Evolutionary conservation across 2,797 vertebrate species (phyloP).

Genomic region (Macropus fuliginosus): DNA sequence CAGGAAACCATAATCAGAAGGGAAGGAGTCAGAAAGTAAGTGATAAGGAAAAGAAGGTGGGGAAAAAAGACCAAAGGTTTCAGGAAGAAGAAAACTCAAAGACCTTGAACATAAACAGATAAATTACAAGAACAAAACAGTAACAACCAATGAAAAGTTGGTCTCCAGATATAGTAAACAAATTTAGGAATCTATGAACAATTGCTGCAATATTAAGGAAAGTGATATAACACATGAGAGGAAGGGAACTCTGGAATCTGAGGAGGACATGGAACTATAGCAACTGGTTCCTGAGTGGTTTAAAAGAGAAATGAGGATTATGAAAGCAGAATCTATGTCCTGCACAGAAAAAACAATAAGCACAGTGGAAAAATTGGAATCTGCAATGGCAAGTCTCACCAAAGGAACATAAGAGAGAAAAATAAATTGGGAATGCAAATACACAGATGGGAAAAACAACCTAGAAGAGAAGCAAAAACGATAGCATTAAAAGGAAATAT

Average conservation of each 20-base stretch:
- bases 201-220: background rate
- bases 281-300: background rate
- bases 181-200: background rate
- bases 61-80: background rate
- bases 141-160: background rate
- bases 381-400: background rate
- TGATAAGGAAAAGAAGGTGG: background rate
- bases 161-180: background rate
- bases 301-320: background rate
- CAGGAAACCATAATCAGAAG: background rate
- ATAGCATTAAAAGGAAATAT: background rate
- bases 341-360: background rate
- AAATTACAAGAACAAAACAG: background rate
- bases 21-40: background rate
- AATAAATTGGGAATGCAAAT: background rate
- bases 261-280: background rate
- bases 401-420: background rate
- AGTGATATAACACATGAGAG: background rate
- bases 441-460: background rate
- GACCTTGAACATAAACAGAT: background rate
- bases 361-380: background rate
- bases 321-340: background rate
- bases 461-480: background rate
- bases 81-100: background rate
- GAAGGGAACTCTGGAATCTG: background rate